These are phyloP conservation scores for Mastigias papua DNA, from an alignment of 30 jellyfish, hydroid and myxozoan species.

Conservation along the genomic window DNA sequence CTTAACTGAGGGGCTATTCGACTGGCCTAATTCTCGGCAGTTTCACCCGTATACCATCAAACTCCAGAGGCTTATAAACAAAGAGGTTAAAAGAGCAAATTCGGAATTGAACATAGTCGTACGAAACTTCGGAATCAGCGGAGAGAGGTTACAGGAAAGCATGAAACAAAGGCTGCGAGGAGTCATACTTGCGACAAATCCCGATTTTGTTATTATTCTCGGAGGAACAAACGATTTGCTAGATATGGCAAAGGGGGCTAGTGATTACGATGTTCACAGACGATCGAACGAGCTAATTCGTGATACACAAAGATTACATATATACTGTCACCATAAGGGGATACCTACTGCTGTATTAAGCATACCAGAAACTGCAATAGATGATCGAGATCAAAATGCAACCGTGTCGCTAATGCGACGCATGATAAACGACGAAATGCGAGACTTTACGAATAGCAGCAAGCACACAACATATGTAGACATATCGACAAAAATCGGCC, in stretches of 20 bases:
- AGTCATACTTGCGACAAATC: slow-evolving; percentile 10
- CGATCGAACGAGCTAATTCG: slow-evolving; percentile 4
- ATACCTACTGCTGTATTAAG: slow-evolving; percentile 76
- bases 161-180: slow-evolving; percentile 50
- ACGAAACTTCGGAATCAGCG: slow-evolving; percentile 79
- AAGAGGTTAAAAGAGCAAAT: not conserved
- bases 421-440: slow-evolving; percentile 33
- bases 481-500: slow-evolving; percentile 36
- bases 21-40: slow-evolving; percentile 75
- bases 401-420: slow-evolving; percentile 41
- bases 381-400: slow-evolving; percentile 23
- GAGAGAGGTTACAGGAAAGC: slow-evolving; percentile 65
- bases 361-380: slow-evolving; percentile 80
- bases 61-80: slow-evolving; percentile 50
- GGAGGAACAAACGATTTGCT: slow-evolving; percentile 88
- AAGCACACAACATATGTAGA: slow-evolving; percentile 44
- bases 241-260: slow-evolving; percentile 46
- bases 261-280: not conserved
- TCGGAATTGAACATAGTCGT: slow-evolving; percentile 31
- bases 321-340: slow-evolving; percentile 63
- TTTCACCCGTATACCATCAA: slow-evolving; percentile 82
- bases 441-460: slow-evolving; percentile 30
- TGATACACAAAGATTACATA: slow-evolving; percentile 55
- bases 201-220: slow-evolving; percentile 53
- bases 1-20: slow-evolving; percentile 87